Conservation (phyloP, 1,140 invertebrate species). For the Drosophila athabasca region DNA sequence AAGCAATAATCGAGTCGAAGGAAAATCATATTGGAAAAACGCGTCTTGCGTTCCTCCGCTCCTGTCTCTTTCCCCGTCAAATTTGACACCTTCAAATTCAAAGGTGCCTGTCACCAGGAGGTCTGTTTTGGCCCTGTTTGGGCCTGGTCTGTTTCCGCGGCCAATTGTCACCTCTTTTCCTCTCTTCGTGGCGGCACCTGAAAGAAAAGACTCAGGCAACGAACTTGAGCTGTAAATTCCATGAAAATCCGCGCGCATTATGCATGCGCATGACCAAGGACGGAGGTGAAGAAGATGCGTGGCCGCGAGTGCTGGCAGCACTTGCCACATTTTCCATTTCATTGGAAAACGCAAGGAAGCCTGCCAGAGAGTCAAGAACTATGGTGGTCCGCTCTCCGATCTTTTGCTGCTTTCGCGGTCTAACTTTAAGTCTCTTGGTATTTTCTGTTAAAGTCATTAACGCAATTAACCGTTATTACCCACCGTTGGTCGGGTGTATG, state of each 20-base stretch:
- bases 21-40: conserved; percentile 24
- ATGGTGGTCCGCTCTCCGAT: not conserved
- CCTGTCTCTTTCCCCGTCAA: conserved; percentile 16
- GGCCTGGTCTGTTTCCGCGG: conserved; percentile 22
- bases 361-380: conserved; percentile 5
- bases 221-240: conserved; percentile 19
- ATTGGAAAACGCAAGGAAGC: conserved; percentile 43
- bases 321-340: conserved; percentile 50
- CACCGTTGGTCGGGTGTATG: conserved; percentile 53
- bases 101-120: conserved; percentile 16
- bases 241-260: conserved; percentile 23
- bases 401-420: conserved; percentile 43
- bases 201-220: conserved; percentile 42
- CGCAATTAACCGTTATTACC: conserved; percentile 82
- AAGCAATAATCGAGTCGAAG: conserved; percentile 5
- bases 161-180: conserved; percentile 40
- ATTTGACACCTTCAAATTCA: conserved; percentile 35
- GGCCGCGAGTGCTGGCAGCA: conserved; percentile 16
- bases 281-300: not conserved
- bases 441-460: conserved; percentile 82
- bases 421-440: conserved; percentile 47
- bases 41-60: not conserved
- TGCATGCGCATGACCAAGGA: conserved; percentile 21
- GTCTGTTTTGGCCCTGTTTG: conserved; percentile 6
- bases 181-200: not conserved